Evolutionary conservation across 2,797 vertebrate species (phyloP), one percentile per base, ranked within the genome.

Genomic region (Phyllotis vaccarum): DNA sequence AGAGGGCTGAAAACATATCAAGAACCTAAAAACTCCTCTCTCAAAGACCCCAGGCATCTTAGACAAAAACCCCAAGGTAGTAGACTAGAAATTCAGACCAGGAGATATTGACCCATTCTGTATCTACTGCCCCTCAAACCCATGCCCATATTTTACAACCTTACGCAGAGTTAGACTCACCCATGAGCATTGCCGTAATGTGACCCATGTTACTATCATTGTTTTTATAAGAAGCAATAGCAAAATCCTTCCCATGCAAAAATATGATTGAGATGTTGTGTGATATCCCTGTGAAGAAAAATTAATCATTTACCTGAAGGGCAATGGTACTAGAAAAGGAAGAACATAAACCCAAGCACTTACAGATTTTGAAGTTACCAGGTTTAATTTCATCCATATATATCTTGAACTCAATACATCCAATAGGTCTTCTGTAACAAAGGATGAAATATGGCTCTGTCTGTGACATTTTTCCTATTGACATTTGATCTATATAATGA

Each of bases 131-230:
- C 68, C 31, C 21, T 9, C 2, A 10, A n/a, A 12, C 2, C 13
- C 3, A 46, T 37, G 14, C 2, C 27, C 31, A 62, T 2, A 16
- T 74, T 11, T 40, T 43, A 37, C 8, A 29, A 24, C 1, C 31
- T 49, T 14, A 60, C 27, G 31, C 17, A 52, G 37, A 17, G 34
- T 8, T 0, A 82, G 27, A 52, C 70, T 13, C 70, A 85, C 58
- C 56, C 34, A 54, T 64, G n/a, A 92, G 81, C 90, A 76, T 76
- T 49, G 6, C 27, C 19, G 49, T 11, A 29, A 13, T 62, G 6
- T 62, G 6, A 6, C 5, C 2, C 29, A 43, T 5, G 46, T 5
- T 49, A 2, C 0, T 5, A 3, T 7, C 5, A 9, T 2, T 21
- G 8, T 3, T 11, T 24, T 10, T 2, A 64, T 83, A 43, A 29